A percentile compares a stretch with the other conserved stretches of the same genome.
phyloP scores from a whole-genome alignment of 2,113 vertebrate genomes.

The Toxostoma redivivum region DNA sequence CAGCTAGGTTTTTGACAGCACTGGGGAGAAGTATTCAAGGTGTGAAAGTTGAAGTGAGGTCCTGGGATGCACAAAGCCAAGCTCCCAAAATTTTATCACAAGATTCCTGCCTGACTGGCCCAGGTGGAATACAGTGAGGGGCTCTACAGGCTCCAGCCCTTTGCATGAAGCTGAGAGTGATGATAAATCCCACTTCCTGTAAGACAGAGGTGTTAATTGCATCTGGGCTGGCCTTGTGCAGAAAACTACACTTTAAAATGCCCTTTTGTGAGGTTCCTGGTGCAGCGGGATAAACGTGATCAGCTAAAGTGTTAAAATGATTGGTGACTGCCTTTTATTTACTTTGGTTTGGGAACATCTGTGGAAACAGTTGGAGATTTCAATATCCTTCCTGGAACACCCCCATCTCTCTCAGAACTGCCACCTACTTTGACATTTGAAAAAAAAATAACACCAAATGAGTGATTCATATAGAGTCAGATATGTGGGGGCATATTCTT shows the following conservation, averaged over 20 bases:
- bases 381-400: neutral
- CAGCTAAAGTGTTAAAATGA: neutral
- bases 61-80: conserved; percentile 17
- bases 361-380: neutral
- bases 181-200: conserved; percentile 29
- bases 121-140: conserved; percentile 61
- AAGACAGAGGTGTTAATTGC: neutral
- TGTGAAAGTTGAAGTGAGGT: conserved; percentile 1
- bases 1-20: conserved; percentile 58
- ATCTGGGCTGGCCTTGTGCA: neutral
- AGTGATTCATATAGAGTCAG: neutral
- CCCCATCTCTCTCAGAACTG: neutral
- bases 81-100: conserved; percentile 63
- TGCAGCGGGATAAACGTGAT: neutral
- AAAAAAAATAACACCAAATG: neutral
- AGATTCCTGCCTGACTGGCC: conserved; percentile 57
- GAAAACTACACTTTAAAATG: neutral
- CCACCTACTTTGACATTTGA: conserved; percentile 7
- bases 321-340: neutral
- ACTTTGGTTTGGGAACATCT: neutral
- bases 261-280: neutral
- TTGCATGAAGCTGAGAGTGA: neutral
- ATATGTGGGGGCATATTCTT: neutral
- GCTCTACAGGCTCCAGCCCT: conserved; percentile 13
- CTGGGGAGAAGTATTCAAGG: conserved; percentile 58